phyloP scores from a whole-genome alignment of 30 jellyfish, hydroid and myxozoan species.

The Pseudorhiza aurosa region DNA sequence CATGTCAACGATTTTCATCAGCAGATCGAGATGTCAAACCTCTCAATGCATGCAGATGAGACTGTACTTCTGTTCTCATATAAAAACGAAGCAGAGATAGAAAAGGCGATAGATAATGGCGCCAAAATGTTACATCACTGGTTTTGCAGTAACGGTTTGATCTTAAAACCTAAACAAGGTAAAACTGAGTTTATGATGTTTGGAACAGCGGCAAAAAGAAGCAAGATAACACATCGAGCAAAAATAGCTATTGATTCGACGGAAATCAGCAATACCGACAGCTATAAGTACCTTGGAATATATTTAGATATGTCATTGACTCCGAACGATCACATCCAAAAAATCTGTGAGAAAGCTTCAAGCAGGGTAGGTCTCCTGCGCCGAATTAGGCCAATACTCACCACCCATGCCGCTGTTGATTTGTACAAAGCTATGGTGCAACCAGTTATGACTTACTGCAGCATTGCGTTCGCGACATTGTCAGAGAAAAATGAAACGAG shows the following conservation, averaged over 20 bases:
- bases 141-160: constrained; percentile 32
- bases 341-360: constrained; percentile 40
- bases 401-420: constrained; percentile 36
- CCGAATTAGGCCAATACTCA: constrained; percentile 36
- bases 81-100: constrained; percentile 8
- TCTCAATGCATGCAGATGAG: constrained; percentile 62
- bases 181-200: constrained; percentile 49
- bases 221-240: constrained; percentile 19
- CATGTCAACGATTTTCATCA: constrained; percentile 65
- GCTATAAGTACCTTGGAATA: constrained; percentile 41
- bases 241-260: constrained; percentile 18
- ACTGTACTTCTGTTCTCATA: constrained; percentile 22
- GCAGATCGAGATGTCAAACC: constrained; percentile 25
- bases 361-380: constrained; percentile 53
- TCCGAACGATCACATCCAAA: constrained; percentile 44
- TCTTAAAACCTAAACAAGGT: constrained; percentile 34
- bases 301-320: constrained; percentile 30
- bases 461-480: constrained; percentile 42
- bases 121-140: constrained; percentile 21
- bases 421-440: constrained; percentile 17
- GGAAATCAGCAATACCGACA: constrained; percentile 34
- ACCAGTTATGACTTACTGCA: constrained; percentile 14
- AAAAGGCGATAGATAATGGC: constrained; percentile 18
- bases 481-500: constrained; percentile 49
- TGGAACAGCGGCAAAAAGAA: constrained; percentile 46